Percentiles rank a stretch among this genome's conserved stretches.
Evolutionary conservation across 53 echinoderm and acorn worm genomes (phyloP).

Genomic region (Temnopleurus reevesii): DNA sequence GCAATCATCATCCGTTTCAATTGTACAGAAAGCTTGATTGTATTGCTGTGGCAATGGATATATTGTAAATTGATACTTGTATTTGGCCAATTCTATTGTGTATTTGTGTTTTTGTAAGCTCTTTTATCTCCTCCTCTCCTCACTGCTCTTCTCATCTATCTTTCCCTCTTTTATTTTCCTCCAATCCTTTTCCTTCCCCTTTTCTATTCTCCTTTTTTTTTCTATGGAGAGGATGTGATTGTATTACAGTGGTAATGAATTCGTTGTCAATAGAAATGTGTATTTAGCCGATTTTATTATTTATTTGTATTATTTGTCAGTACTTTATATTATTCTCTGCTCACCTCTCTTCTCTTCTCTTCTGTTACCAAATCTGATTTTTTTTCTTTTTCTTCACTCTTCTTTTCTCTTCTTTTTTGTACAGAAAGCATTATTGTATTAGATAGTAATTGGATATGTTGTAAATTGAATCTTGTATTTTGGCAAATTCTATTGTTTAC

Average conservation of each 20-base stretch:
- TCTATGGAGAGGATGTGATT: no score
- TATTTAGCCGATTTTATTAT: no score
- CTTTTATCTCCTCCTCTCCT: not conserved
- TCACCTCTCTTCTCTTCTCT: no score
- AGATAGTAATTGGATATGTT: no score
- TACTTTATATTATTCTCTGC: no score
- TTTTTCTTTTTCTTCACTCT: not conserved
- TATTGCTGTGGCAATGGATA: not conserved
- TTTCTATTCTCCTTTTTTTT: not conserved
- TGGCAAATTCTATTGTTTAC: not conserved
- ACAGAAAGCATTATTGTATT: no score
- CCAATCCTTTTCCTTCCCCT: not conserved
- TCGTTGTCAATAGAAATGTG: no score
- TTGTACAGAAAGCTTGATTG: not conserved
- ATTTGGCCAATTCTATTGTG: not conserved
- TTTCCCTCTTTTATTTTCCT: not conserved
- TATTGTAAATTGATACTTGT: not conserved
- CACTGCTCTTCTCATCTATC: not conserved
- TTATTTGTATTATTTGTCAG: no score
- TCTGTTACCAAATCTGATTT: no score
- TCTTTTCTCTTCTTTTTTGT: not conserved
- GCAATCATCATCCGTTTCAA: not conserved
- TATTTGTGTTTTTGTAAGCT: conserved; percentile 3
- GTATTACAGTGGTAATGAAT: no score
- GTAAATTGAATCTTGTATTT: no score